Conservation (phyloP, 2,888 invertebrate genomes). For the Helicoverpa assulta region DNA sequence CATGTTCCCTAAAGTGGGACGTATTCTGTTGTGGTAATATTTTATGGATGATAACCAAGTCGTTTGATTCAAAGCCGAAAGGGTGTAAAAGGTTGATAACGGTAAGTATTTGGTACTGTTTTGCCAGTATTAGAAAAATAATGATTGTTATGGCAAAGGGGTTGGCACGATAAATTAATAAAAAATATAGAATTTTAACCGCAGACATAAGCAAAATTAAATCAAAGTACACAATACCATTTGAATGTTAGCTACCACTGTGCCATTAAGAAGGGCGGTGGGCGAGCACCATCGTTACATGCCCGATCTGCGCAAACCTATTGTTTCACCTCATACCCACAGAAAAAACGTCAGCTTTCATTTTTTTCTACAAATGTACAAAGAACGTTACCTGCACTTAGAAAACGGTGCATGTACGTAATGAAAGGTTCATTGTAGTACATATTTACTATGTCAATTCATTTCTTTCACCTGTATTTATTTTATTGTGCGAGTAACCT, state of each 20-base stretch:
- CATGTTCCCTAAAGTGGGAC: background rate
- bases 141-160: no score
- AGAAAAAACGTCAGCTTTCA: constrained; percentile 60
- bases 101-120: background rate
- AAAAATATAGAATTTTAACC: no score
- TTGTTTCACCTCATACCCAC: constrained; percentile 67
- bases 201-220: no score
- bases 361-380: constrained; percentile 65
- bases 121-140: background rate
- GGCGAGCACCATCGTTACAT: constrained; percentile 64
- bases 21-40: background rate
- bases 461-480: constrained; percentile 40
- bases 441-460: constrained; percentile 25
- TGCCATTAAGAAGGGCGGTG: constrained; percentile 56
- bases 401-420: constrained; percentile 13
- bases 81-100: background rate
- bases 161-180: no score
- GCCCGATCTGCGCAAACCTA: constrained; percentile 69
- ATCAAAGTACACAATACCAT: background rate
- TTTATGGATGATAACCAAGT: background rate
- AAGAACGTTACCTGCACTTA: constrained; percentile 70
- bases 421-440: constrained; percentile 24
- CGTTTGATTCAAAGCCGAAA: background rate
- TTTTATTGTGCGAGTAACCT: constrained; percentile 17
- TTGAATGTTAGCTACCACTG: constrained; percentile 62